Evolutionary conservation across 2,888 invertebrate genomes (phyloP).

Genomic region (Erebia ligea): DNA sequence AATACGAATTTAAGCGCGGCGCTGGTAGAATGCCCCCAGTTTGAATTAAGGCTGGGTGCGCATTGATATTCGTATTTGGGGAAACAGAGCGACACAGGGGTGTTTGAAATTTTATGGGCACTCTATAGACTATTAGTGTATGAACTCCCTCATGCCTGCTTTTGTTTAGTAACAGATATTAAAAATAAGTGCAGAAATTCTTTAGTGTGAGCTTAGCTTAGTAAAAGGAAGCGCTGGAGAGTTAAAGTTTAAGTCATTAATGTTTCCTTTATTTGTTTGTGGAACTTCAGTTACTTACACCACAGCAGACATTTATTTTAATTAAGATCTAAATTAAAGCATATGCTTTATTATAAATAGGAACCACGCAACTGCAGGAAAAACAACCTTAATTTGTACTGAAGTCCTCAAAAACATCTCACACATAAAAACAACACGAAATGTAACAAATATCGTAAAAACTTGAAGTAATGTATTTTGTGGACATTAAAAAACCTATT

Average conservation of each 20-base stretch:
- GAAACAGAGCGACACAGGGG: not conserved
- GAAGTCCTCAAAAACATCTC: not conserved
- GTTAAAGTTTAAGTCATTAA: slow-evolving; percentile 7
- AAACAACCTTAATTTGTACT: not conserved
- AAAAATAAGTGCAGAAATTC: no score
- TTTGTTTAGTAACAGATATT: no score
- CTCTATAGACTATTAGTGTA: not conserved
- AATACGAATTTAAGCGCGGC: no score
- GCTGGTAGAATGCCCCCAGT: not conserved
- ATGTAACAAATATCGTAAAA: slow-evolving; percentile 28
- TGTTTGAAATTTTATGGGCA: not conserved
- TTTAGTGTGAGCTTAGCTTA: not conserved
- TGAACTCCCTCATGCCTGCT: not conserved
- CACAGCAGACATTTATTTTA: slow-evolving; percentile 3
- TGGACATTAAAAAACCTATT: slow-evolving; percentile 27
- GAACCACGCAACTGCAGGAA: no score
- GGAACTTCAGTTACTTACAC: not conserved
- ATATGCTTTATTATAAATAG: not conserved
- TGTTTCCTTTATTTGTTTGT: slow-evolving; percentile 9
- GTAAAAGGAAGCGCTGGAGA: not conserved
- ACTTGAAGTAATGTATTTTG: slow-evolving; percentile 29
- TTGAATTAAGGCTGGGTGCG: slow-evolving; percentile 9
- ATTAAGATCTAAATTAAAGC: not conserved
- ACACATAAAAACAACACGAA: not conserved
- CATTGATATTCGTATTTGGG: not conserved